phyloP scores from a whole-genome alignment of 1,140 invertebrate genomes.

The Drosophila baimaii region DNA sequence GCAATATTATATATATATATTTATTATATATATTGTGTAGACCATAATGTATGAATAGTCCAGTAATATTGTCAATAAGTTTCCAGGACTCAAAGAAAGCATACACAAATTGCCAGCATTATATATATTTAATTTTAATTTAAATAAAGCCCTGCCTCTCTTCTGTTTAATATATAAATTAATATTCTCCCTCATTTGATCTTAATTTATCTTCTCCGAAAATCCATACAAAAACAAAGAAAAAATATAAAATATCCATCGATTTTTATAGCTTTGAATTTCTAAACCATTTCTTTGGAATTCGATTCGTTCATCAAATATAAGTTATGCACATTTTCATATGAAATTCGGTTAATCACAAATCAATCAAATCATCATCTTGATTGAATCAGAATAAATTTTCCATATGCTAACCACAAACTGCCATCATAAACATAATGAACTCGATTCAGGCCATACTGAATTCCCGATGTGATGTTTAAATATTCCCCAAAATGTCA shows the following conservation, averaged over 20 bases:
- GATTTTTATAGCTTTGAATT: not conserved
- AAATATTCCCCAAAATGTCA: conserved; percentile 19
- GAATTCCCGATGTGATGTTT: conserved; percentile 14
- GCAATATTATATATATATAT: too few species aligned
- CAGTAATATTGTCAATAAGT: not conserved
- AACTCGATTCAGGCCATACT: conserved; percentile 10
- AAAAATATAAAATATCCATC: not conserved
- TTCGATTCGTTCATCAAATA: not conserved
- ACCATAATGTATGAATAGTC: too few species aligned
- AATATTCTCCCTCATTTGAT: not conserved
- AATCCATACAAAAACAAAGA: not conserved
- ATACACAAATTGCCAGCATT: too few species aligned
- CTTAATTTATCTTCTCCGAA: not conserved
- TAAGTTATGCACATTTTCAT: conserved; percentile 1
- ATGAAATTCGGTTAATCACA: conserved; percentile 3
- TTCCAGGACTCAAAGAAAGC: not conserved
- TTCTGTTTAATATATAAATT: not conserved
- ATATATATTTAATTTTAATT: too few species aligned
- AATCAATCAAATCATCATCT: conserved; percentile 17
- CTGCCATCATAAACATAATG: conserved; percentile 37
- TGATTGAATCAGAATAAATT: conserved; percentile 19
- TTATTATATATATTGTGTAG: too few species aligned
- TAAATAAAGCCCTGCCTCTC: not conserved
- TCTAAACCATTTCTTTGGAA: conserved; percentile 3
- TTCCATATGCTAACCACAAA: conserved; percentile 9